Conservation (phyloP, 2,888 invertebrate genomes). For the Chaetoderma sp. region DNA sequence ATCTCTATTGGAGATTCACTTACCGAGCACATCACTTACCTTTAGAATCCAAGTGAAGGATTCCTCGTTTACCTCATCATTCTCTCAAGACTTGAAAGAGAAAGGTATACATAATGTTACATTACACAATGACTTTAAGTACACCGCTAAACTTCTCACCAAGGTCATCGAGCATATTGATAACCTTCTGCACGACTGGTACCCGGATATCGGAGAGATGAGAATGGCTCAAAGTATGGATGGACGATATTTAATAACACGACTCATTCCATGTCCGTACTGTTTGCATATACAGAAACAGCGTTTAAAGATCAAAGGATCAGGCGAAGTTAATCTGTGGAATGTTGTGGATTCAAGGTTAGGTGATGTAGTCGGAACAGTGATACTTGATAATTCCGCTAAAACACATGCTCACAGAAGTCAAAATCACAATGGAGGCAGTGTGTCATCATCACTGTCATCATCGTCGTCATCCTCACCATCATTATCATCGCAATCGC, state of each 20-base stretch:
- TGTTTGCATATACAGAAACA: slow-evolving; percentile 75
- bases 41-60: slow-evolving; percentile 28
- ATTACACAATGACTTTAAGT: slow-evolving; percentile 45
- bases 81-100: not conserved
- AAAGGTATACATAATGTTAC: not conserved
- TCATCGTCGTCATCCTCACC: too few relatives aligned
- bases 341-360: too few relatives aligned
- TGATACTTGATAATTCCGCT: too few relatives aligned
- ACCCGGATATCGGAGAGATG: slow-evolving; percentile 89
- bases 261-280: slow-evolving; percentile 90
- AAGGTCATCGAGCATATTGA: slow-evolving; percentile 95
- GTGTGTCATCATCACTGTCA: too few relatives aligned
- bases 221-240: slow-evolving; percentile 98
- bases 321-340: too few relatives aligned
- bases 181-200: slow-evolving; percentile 97
- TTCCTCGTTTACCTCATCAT: not conserved
- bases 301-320: too few relatives aligned
- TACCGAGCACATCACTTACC: slow-evolving; percentile 49
- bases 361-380: too few relatives aligned
- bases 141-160: slow-evolving; percentile 71
- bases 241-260: slow-evolving; percentile 92
- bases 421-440: too few relatives aligned
- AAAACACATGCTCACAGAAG: too few relatives aligned
- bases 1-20: slow-evolving; percentile 83
- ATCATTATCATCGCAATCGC: too few relatives aligned